Evolutionary conservation across 2,113 vertebrate genomes (phyloP), one percentile per base, ranked within the genome.

Genomic region (Pygoscelis antarcticus): DNA sequence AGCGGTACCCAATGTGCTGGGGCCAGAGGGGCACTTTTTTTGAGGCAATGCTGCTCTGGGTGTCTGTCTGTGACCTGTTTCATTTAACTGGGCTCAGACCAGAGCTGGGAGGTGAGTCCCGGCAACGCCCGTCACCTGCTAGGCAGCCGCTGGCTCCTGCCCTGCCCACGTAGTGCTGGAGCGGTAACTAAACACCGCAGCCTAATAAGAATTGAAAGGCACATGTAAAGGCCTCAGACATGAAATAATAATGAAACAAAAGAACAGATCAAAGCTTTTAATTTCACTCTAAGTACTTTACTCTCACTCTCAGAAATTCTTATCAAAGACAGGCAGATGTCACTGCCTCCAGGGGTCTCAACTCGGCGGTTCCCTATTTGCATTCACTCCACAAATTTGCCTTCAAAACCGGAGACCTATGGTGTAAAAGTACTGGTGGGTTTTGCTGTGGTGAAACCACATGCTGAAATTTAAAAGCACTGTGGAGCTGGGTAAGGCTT

Each of bases 281-380:
- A 95, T 95, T 94, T 95, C 74, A 51, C 75, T 94, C 32, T 64
- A 68, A 87, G 66, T 92, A 42, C 85, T 92, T 95, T 52, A 32
- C 61, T 90, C 55, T 84, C 79, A 36, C 47, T 55, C 70, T 86
- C n/a, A 96, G 88, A 93, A 96, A 87, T 89, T 77, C 89, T 92
- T 96, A 89, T 92, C 96, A 96, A 95, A 96, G 96, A 75, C 78
- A 83, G 84, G 74, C 89, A 96, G 93, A 94, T 93, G 91, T 92
- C 55, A 51, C 65, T 89, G 88, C 91, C 87, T 91, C 77, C 75
- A 83, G 89, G 95, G 89, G 79, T 57, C 93, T 89, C 69, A 78
- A 44, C 64, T 87, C 5, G 4, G 65, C 6, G 7, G 32, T 51
- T 75, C 47, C 25, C 3, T 0, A 76, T 95, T 82, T 91, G 81